Conservation (phyloP, 2,797 vertebrate species). For the Xerus rutilus region DNA sequence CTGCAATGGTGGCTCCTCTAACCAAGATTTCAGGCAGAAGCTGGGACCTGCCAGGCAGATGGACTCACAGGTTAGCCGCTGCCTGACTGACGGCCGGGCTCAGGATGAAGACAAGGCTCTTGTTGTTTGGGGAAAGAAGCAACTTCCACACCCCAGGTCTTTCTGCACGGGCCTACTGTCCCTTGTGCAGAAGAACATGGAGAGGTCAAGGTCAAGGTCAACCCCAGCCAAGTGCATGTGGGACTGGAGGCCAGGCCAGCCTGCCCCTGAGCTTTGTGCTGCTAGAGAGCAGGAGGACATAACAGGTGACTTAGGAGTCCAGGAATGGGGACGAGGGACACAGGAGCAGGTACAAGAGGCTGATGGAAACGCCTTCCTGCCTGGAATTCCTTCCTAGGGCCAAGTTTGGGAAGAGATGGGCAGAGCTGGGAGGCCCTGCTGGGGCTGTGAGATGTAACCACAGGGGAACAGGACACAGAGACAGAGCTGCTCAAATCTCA, state of each 20-base stretch:
- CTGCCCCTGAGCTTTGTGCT: neutral
- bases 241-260: neutral
- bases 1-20: neutral
- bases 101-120: neutral
- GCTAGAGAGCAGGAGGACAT: neutral
- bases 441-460: neutral
- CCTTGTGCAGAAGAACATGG: neutral
- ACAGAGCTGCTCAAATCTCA: neutral
- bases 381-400: neutral
- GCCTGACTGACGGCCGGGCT: neutral
- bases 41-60: neutral
- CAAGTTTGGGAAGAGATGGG: fast-evolving
- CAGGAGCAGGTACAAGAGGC: neutral
- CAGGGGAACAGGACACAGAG: neutral
- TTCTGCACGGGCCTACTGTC: neutral
- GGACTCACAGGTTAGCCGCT: fast-evolving
- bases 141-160: neutral
- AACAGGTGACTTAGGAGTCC: neutral
- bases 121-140: neutral
- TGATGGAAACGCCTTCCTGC: neutral
- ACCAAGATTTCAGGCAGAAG: neutral
- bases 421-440: too few species aligned
- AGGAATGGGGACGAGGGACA: too few species aligned
- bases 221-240: neutral
- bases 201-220: neutral